A percentile compares a stretch with the other conserved stretches of the same genome.
These are phyloP conservation scores for Callaeas wilsoni DNA, from an alignment of 2,113 vertebrate species.

Conservation along the genomic window DNA sequence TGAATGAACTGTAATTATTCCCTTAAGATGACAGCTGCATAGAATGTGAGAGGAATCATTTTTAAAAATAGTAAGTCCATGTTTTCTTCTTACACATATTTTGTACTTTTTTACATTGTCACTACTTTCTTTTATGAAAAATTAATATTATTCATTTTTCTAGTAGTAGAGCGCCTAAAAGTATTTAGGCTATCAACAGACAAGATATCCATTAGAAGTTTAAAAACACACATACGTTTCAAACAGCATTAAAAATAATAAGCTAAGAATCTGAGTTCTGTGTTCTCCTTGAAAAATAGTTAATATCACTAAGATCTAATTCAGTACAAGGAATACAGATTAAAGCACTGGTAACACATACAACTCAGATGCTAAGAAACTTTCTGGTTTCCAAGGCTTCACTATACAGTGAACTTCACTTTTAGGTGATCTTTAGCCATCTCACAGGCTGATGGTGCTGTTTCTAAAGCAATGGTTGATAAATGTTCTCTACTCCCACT, in stretches of 20 bases:
- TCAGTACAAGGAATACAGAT: neutral
- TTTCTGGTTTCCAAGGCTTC: neutral
- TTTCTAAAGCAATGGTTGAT: neutral
- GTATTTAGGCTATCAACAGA: neutral
- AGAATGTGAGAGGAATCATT: neutral
- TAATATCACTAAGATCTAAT: neutral
- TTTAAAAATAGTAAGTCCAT: neutral
- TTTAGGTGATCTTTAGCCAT: neutral
- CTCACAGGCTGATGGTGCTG: neutral
- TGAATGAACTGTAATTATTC: neutral
- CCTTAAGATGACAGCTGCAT: neutral
- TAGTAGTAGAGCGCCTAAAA: neutral
- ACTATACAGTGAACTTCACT: neutral
- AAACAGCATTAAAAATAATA: neutral
- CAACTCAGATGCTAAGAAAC: neutral
- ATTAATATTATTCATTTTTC: neutral
- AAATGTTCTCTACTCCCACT: neutral
- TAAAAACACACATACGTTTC: neutral
- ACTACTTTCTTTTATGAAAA: neutral
- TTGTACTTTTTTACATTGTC: neutral
- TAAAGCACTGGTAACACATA: neutral
- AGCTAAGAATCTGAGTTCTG: neutral
- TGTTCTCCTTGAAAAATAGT: neutral
- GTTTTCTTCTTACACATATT: neutral
- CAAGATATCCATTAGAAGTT: neutral